Base-by-base conservation (phyloP, 2,888 invertebrate genomes). In the Drosophila hawaiiensis region DNA sequence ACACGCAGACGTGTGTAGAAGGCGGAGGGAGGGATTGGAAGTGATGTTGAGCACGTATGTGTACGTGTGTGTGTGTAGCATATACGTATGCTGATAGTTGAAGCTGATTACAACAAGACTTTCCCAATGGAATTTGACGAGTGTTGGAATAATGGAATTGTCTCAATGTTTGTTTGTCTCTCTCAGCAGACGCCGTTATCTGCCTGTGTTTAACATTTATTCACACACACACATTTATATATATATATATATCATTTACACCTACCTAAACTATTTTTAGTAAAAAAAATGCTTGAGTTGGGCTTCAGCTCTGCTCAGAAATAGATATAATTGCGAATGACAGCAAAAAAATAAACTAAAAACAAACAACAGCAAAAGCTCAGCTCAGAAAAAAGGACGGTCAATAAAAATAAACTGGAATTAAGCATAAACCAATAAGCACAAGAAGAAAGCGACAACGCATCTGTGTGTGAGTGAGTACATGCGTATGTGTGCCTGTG, bases 341-440 rank as follows among this genome's bases (percentile, higher is more conserved):
- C 67, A 70, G 63, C 53, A 41, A 37, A 54, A 25, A 28, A 53
- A 71, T 31, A 22, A 43, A 14, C 22, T 3, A 35, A 52, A 64
- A 10, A 33, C 33, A 35, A 55, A 54, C 35, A 49, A 43, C n/a
- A 50, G 29, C 31, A 22, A 69, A 66, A 73, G 77, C 76, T 68
- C 35, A 41, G 58, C 50, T 59, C 76, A 65, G 61, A 47, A 41
- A 33, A 29, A 29, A 68, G 67, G 35, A 69, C 69, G 73, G 71
- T 76, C 80, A 84, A 82, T 82, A 83, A 79, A 89, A 85, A 88
- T 87, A 86, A 87, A 89, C 87, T 89, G 87, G 87, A 86, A 87
- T 87, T 89, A 89, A 78, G 81, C 78, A 76, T 87, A 87, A 87
- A 74, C 87, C 87, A 87, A 89, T 89, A 86, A 89, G 81, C 78